Evolutionary conservation across 2,888 invertebrate species (phyloP).

Genomic region (Mythimna pallens): DNA sequence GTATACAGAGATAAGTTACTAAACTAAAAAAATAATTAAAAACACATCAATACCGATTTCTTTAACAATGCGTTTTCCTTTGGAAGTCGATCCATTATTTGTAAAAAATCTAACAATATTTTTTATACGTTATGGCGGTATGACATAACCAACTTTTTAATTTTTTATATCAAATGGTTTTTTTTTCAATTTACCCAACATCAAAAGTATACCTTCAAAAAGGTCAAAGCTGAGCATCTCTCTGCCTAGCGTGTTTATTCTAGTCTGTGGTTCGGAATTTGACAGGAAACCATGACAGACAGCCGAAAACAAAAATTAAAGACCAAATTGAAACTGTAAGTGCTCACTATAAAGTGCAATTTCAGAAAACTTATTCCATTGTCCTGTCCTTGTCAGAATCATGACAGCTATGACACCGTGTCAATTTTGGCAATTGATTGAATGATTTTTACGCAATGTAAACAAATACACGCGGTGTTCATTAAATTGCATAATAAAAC

Average conservation of each 20-base stretch:
- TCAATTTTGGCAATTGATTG: neutral
- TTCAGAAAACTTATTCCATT: neutral
- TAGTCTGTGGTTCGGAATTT: constrained; percentile 1
- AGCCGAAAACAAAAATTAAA: neutral
- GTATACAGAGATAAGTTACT: constrained; percentile 36
- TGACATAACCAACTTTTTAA: constrained; percentile 56
- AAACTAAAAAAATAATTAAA: constrained; percentile 49
- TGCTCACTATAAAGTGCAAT: neutral
- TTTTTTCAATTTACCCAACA: constrained; percentile 21
- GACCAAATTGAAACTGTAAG: neutral
- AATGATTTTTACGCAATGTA: neutral
- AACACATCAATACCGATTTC: constrained; percentile 56
- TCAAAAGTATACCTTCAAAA: neutral
- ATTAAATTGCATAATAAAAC: neutral
- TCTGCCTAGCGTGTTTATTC: neutral
- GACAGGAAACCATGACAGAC: neutral
- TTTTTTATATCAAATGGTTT: constrained; percentile 53
- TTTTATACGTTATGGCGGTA: constrained; percentile 45
- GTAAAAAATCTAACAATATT: constrained; percentile 46
- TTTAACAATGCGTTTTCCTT: constrained; percentile 52
- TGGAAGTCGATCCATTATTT: constrained; percentile 60
- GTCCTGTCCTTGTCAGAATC: too few relatives aligned
- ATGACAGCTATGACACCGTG: neutral
- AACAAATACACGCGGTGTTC: constrained; percentile 21
- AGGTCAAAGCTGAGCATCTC: neutral